These are phyloP conservation scores for Meganola albula DNA, from an alignment of 2,888 invertebrate species.

Conservation along the genomic window DNA sequence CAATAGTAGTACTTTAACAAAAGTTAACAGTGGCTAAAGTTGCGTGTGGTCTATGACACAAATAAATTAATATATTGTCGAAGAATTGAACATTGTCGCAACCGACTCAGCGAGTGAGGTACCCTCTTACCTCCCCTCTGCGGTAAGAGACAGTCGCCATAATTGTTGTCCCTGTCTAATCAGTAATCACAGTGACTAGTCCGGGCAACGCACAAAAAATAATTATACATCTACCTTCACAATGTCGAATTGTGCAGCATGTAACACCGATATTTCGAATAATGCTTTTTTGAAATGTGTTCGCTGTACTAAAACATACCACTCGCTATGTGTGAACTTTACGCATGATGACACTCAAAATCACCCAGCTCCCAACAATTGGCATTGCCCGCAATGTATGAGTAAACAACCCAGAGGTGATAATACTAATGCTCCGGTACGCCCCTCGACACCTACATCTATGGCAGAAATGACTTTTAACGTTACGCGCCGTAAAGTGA, in stretches of 20 bases:
- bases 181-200: background rate
- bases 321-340: conserved; percentile 1
- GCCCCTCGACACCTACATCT: conserved; percentile 4
- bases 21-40: background rate
- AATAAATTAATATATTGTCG: background rate
- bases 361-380: background rate
- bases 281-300: conserved; percentile 3
- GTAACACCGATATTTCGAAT: background rate
- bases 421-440: conserved; percentile 1
- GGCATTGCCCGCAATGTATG: conserved; percentile 3
- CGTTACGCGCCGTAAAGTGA: conserved; percentile 4
- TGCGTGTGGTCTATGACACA: background rate
- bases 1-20: background rate
- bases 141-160: background rate
- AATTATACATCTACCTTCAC: too few relatives aligned
- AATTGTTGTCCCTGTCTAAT: conserved; percentile 1
- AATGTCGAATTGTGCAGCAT: conserved; percentile 1
- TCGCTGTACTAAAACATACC: conserved; percentile 2
- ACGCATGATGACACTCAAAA: background rate
- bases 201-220: background rate
- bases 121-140: conserved; percentile 1
- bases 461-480: conserved; percentile 3
- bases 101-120: conserved; percentile 2
- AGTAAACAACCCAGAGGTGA: conserved; percentile 4
- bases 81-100: background rate